Evolutionary conservation across 2,888 invertebrate genomes (phyloP).

Genomic region (Ophion ellenae): DNA sequence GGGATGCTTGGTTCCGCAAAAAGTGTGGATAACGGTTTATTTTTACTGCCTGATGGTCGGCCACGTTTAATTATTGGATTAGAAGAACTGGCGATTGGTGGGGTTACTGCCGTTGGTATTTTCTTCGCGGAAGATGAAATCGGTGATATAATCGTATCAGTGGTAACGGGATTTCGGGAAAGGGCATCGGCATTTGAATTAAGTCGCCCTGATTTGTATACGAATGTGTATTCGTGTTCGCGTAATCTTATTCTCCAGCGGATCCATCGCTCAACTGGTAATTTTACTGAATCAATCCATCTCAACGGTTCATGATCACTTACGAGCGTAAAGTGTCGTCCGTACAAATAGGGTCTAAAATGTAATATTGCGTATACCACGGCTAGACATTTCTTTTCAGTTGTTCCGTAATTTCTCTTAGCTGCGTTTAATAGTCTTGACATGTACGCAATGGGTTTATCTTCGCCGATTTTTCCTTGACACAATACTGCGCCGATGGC

Average conservation of each 20-base stretch:
- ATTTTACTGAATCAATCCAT: too few relatives aligned
- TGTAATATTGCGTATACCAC: background rate
- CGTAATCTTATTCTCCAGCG: too few relatives aligned
- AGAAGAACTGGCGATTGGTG: background rate
- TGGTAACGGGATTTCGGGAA: slow-evolving; percentile 45
- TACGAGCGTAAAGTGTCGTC: background rate
- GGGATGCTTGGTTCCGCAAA: background rate
- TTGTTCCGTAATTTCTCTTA: background rate
- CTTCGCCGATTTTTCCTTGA: slow-evolving; percentile 32
- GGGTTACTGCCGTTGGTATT: background rate
- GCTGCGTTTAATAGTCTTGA: background rate
- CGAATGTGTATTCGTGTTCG: too few relatives aligned
- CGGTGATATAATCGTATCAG: slow-evolving; percentile 2
- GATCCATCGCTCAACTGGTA: too few relatives aligned
- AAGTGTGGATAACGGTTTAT: background rate
- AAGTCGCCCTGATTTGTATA: background rate
- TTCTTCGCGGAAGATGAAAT: background rate
- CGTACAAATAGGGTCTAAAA: background rate
- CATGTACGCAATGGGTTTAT: background rate
- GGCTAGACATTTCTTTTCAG: slow-evolving; percentile 5
- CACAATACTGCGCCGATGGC: slow-evolving; percentile 3
- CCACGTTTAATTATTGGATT: background rate
- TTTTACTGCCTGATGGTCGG: background rate
- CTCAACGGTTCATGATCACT: too few relatives aligned
- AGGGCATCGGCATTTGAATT: slow-evolving; percentile 49